Conservation (phyloP, 1,140 invertebrate species). For the Laodelphax striatellus region DNA sequence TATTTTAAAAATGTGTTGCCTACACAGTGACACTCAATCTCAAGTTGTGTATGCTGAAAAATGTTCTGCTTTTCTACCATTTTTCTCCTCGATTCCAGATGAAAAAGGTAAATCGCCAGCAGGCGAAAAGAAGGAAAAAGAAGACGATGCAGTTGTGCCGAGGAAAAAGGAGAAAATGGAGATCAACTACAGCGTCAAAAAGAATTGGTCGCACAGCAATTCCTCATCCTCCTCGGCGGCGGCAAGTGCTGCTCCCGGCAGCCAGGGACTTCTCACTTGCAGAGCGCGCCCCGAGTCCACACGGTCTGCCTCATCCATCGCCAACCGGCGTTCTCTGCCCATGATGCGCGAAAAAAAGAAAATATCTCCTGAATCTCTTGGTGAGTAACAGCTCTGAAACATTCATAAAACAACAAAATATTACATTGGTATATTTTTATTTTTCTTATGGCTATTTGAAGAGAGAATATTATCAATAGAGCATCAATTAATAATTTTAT, state of each 20-base stretch:
- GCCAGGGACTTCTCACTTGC: background rate
- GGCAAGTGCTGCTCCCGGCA: too few relatives aligned
- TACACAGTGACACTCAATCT: too few relatives aligned
- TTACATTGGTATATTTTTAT: too few relatives aligned
- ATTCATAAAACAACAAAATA: too few relatives aligned
- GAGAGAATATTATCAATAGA: too few relatives aligned
- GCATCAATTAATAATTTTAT: too few relatives aligned
- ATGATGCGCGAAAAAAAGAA: constrained; percentile 2
- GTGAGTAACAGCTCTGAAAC: background rate
- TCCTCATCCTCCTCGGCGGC: background rate
- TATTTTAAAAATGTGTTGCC: too few relatives aligned
- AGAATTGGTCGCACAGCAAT: background rate
- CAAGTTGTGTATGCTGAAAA: too few relatives aligned
- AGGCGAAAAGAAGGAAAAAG: constrained; percentile 18
- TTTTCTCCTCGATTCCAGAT: background rate
- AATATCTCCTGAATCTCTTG: background rate
- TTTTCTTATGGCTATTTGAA: too few relatives aligned
- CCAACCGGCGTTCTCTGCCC: background rate
- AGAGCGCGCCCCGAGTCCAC: background rate
- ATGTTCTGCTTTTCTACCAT: too few relatives aligned
- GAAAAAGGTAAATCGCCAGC: constrained; percentile 1
- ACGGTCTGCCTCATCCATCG: background rate
- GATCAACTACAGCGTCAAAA: constrained; percentile 24
- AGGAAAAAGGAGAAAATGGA: constrained; percentile 35
- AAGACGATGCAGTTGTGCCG: constrained; percentile 26